A percentile compares a stretch with the other conserved stretches of the same genome.
phyloP scores from a whole-genome alignment of 2,113 vertebrate species.

The Cynocephalus volans region DNA sequence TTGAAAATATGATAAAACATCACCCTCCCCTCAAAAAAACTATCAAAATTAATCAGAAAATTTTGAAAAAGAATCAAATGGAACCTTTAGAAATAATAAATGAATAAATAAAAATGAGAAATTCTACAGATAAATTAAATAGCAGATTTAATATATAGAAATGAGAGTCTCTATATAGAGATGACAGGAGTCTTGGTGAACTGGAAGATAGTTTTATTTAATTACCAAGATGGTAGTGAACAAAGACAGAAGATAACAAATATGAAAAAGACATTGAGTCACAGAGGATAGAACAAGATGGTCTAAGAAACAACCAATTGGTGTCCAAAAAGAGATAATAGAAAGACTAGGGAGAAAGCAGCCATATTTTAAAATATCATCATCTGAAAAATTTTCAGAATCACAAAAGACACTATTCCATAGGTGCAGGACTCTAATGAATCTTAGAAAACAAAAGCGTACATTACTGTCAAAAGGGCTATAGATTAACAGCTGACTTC shows the following conservation, averaged over 20 bases:
- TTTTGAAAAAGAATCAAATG: not conserved
- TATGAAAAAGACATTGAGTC: not conserved
- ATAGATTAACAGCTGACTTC: not conserved
- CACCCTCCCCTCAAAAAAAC: not conserved
- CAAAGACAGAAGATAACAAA: not conserved
- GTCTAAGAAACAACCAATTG: not conserved
- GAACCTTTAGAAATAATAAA: not conserved
- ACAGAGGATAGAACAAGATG: not conserved
- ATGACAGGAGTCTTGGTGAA: not conserved
- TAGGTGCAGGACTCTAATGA: not conserved
- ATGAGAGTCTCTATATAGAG: not conserved
- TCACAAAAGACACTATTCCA: not conserved
- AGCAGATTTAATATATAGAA: not conserved
- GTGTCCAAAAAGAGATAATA: not conserved
- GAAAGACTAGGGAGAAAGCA: not conserved
- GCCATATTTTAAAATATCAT: not conserved
- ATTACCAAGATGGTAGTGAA: not conserved
- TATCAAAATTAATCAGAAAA: not conserved
- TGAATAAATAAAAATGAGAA: not conserved
- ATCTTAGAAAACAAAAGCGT: not conserved
- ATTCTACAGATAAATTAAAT: not conserved
- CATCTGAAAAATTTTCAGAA: not conserved
- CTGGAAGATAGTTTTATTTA: not conserved
- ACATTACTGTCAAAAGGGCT: not conserved
- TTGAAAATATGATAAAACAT: not conserved